Base-by-base conservation (phyloP, 2,113 vertebrate species). In the Zapus hudsonius region DNA sequence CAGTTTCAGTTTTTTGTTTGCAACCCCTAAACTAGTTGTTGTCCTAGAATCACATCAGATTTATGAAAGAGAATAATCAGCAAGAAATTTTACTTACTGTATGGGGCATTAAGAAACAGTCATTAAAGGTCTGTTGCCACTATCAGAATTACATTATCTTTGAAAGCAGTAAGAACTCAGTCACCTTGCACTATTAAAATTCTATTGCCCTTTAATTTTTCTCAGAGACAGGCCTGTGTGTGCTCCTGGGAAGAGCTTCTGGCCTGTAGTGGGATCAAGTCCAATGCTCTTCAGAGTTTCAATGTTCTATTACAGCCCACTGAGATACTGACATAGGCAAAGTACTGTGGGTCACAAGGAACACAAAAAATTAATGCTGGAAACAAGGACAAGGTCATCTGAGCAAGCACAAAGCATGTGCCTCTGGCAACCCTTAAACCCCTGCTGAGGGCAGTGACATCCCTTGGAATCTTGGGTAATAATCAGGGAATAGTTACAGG, bases 381-480 rank as follows among this genome's bases (percentile, higher is more conserved):
- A 89, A 98, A 98, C 86, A 97, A 97, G 59, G 64, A 79, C 19
- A 97, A 98, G 69, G 96, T 95, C 19, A 97, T 92, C n/a, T 47
- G 97, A 59, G 79, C 88, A 0, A 97, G 70, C 0, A 95, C 89
- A 9, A 98, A 98, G 87, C 90, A 92, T 2, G 20, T 80, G 10
- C 96, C 89, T 2, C 15, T 81, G 84, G 84, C 0, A 59, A 63
- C 40, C 4, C 1, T 22, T 16, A 98, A 96, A 69, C 97, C 96
- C 0, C 25, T 33, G 0, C 85, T 97, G 76, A 96, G 98, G 25
- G 90, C 97, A 1, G 96, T 98, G 70, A 96, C 97, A 0, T 98
- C 97, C 0, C 96, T 99, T 11, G 98, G 96, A 0, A 98, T 99
- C 78, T 98, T 98, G 9, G 97, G 97, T 7, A 98, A 98, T 84